phyloP scores from a whole-genome alignment of 2,888 invertebrate genomes.

The Steinernema hermaphroditum region DNA sequence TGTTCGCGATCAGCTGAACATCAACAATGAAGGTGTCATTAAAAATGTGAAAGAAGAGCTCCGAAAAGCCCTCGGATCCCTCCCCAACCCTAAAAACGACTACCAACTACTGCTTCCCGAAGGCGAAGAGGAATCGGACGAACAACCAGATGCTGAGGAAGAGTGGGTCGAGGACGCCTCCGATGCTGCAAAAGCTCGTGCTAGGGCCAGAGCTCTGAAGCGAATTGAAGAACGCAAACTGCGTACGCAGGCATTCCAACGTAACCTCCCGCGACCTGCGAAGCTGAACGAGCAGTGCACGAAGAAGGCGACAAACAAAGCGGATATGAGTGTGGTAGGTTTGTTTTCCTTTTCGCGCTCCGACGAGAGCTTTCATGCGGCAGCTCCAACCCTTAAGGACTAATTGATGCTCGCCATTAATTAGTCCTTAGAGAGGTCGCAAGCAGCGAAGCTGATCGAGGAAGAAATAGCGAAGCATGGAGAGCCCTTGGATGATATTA shows the following conservation, averaged over 20 bases:
- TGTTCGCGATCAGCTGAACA: constrained; percentile 87
- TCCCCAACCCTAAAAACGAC: constrained; percentile 92
- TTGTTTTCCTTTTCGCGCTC: too few species aligned
- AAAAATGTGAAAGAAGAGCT: constrained; percentile 78
- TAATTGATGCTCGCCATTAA: constrained; percentile 22
- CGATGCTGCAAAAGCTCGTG: constrained; percentile 59
- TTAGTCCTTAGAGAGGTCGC: constrained; percentile 45
- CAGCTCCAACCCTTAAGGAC: neutral
- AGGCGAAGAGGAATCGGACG: constrained; percentile 58
- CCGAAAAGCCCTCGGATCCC: constrained; percentile 69
- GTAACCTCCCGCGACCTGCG: constrained; percentile 57
- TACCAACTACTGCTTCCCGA: constrained; percentile 97
- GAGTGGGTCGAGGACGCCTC: constrained; percentile 65
- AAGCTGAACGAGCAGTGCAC: constrained; percentile 56
- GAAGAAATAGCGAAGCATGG: constrained; percentile 39
- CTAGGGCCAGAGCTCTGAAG: constrained; percentile 66
- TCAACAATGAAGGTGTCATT: constrained; percentile 82
- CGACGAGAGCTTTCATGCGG: too few species aligned
- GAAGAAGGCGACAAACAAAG: constrained; percentile 45
- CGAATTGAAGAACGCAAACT: constrained; percentile 42
- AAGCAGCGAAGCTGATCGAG: constrained; percentile 48
- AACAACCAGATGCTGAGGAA: constrained; percentile 34
- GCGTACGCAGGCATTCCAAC: constrained; percentile 54
- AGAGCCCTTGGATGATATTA: constrained; percentile 47
- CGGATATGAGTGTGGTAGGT: constrained; percentile 50